These are phyloP conservation scores for Dicentrarchus labrax DNA, from an alignment of 2,113 vertebrate genomes.

Conservation along the genomic window DNA sequence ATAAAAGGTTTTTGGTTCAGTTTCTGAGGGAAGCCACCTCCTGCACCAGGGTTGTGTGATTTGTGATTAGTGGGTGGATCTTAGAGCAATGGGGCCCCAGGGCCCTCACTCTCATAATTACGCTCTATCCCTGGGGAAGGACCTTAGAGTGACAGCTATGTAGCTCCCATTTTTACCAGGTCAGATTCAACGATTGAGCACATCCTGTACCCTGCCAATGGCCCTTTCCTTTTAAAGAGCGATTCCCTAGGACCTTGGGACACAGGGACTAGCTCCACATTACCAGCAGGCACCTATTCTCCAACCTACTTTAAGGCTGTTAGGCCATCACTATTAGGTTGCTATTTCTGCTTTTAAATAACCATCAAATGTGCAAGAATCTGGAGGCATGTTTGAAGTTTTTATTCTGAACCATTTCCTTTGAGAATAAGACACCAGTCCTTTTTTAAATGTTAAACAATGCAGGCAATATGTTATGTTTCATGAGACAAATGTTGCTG, in stretches of 20 bases:
- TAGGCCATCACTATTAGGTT: conserved; percentile 41
- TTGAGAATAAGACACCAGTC: conserved; percentile 12
- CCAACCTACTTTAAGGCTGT: conserved; percentile 78
- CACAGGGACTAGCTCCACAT: conserved; percentile 82
- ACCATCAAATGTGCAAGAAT: conserved; percentile 33
- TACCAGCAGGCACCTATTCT: conserved; percentile 79
- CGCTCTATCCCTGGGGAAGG: conserved; percentile 80
- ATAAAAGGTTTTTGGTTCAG: conserved; percentile 85
- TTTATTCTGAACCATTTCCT: background rate
- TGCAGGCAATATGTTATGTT: conserved; percentile 30
- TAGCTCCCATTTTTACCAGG: conserved; percentile 85
- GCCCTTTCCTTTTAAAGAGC: conserved; percentile 83
- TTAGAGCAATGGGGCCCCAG: conserved; percentile 77
- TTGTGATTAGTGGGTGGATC: conserved; percentile 86
- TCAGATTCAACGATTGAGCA: conserved; percentile 80
- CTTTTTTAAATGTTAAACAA: conserved; percentile 37
- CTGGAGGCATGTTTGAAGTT: conserved; percentile 2
- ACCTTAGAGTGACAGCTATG: conserved; percentile 80
- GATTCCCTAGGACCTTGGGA: conserved; percentile 81
- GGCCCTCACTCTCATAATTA: conserved; percentile 85
- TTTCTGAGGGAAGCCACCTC: conserved; percentile 82
- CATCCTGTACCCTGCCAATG: conserved; percentile 75
- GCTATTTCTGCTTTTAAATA: conserved; percentile 57
- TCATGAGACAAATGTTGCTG: conserved; percentile 66
- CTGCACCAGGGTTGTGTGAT: conserved; percentile 76